These are phyloP conservation scores for Litoditis marina DNA, from an alignment of 2,888 invertebrate genomes.

Conservation along the genomic window DNA sequence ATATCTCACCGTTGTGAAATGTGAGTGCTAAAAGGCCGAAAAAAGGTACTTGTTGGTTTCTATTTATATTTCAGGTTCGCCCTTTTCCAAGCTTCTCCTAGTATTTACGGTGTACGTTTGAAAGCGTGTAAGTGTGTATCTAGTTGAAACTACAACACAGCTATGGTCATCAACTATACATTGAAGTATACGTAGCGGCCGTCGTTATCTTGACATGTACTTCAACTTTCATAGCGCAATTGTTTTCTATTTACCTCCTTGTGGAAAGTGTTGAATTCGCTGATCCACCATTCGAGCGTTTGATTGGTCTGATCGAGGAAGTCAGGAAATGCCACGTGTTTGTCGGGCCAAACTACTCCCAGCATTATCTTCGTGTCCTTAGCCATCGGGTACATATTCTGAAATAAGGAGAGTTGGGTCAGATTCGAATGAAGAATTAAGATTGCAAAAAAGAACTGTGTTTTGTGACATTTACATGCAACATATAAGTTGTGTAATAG, in stretches of 20 bases:
- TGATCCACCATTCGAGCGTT: conserved; percentile 56
- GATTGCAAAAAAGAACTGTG: neutral
- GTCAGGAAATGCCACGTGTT: conserved; percentile 58
- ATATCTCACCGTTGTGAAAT: too few species aligned
- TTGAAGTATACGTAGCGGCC: too few species aligned
- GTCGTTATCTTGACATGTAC: too few species aligned
- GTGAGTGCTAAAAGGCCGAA: too few species aligned
- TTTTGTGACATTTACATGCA: neutral
- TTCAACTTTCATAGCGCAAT: neutral
- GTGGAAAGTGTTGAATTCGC: conserved; percentile 48
- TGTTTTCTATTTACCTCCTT: conserved; percentile 25
- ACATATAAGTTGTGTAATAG: too few species aligned
- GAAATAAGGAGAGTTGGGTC: too few species aligned
- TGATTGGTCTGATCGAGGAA: conserved; percentile 50
- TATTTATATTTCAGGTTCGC: too few species aligned
- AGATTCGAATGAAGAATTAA: too few species aligned
- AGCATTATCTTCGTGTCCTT: conserved; percentile 51
- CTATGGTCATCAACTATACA: too few species aligned
- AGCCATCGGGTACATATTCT: conserved; percentile 47
- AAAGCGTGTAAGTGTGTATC: neutral
- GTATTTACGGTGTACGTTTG: neutral
- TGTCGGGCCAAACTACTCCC: conserved; percentile 55
- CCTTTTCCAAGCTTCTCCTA: too few species aligned
- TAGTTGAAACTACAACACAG: too few species aligned
- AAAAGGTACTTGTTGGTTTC: too few species aligned